These are phyloP conservation scores for Promerops cafer DNA, from an alignment of 2,113 vertebrate genomes.

Conservation along the genomic window DNA sequence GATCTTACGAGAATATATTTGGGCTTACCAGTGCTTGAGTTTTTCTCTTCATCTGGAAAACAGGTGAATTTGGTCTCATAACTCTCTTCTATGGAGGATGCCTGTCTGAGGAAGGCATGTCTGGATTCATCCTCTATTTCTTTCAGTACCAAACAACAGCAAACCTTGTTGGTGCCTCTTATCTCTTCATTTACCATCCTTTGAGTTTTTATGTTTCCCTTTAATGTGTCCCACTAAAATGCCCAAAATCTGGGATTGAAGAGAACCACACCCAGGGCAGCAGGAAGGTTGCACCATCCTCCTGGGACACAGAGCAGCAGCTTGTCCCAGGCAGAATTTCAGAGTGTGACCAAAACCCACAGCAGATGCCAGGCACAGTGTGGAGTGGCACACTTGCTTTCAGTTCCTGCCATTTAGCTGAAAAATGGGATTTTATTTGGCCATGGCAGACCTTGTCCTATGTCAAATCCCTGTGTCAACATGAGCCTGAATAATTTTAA, in stretches of 20 bases:
- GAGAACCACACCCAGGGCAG: not conserved
- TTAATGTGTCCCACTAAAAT: not conserved
- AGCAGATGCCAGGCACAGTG: accelerated
- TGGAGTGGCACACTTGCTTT: not conserved
- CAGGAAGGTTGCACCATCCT: not conserved
- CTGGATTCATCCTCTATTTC: not conserved
- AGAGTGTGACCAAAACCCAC: not conserved
- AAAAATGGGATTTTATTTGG: not conserved
- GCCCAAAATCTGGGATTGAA: not conserved
- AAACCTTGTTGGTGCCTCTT: not conserved
- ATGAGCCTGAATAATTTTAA: not conserved
- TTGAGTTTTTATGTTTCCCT: not conserved
- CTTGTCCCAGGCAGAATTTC: not conserved
- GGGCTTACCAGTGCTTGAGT: not conserved
- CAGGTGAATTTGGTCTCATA: not conserved
- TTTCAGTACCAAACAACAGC: not conserved
- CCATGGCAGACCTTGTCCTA: accelerated
- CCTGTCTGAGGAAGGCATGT: not conserved
- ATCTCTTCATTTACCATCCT: not conserved
- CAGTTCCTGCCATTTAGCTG: not conserved
- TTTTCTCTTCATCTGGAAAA: not conserved
- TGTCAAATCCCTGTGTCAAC: not conserved
- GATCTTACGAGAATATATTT: not conserved
- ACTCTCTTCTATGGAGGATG: not conserved
- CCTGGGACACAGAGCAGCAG: not conserved